Evolutionary conservation across 2,888 invertebrate species (phyloP).

Genomic region (Nesidiocoris tenuis): DNA sequence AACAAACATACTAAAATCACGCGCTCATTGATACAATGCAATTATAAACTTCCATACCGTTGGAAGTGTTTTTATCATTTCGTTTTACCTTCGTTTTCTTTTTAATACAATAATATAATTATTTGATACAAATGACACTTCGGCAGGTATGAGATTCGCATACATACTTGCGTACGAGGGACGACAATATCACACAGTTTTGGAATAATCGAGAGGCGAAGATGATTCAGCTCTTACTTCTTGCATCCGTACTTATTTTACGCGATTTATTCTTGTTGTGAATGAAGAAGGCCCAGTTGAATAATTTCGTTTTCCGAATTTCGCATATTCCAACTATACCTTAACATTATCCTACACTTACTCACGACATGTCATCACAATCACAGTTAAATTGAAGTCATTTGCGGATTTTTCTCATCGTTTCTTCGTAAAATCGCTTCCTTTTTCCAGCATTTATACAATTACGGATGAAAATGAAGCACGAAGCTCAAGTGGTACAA

Average conservation of each 20-base stretch:
- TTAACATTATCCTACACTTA: conserved; percentile 21
- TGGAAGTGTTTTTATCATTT: conserved; percentile 51
- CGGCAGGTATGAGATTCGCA: conserved; percentile 52
- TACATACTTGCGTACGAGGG: conserved; percentile 50
- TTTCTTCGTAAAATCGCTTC: conserved; percentile 8
- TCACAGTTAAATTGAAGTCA: conserved; percentile 39
- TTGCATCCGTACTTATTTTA: neutral
- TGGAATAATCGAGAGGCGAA: conserved; percentile 49
- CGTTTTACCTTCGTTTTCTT: conserved; percentile 28
- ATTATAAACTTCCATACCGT: conserved; percentile 52
- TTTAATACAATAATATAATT: conserved; percentile 38
- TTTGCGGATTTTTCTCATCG: conserved; percentile 11
- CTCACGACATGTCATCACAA: conserved; percentile 31
- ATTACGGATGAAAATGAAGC: neutral
- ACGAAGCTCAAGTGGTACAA: neutral
- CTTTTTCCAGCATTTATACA: conserved; percentile 9
- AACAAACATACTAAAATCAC: conserved; percentile 48
- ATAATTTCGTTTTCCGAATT: conserved; percentile 19
- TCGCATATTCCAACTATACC: conserved; percentile 20
- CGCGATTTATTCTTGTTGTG: conserved; percentile 2
- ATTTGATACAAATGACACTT: conserved; percentile 50
- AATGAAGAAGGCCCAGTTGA: conserved; percentile 24
- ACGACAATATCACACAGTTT: conserved; percentile 52
- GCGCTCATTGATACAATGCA: conserved; percentile 53
- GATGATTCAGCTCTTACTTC: conserved; percentile 18